These are phyloP conservation scores for Calliopum simillimum DNA, from an alignment of 2,888 invertebrate species.

Conservation along the genomic window DNA sequence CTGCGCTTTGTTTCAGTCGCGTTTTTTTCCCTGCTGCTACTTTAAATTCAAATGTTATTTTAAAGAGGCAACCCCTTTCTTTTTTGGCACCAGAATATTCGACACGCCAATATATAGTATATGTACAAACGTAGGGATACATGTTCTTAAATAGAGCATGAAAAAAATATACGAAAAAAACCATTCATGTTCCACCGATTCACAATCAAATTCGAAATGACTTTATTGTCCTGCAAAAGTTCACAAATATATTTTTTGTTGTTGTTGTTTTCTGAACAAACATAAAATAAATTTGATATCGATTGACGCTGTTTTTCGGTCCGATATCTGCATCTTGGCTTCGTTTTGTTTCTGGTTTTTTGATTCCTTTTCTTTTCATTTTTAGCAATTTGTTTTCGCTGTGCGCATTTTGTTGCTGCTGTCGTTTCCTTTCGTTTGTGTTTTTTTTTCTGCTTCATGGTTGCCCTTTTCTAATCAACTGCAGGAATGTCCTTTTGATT, in stretches of 20 bases:
- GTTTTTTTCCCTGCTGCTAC: background rate
- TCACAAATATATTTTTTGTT: constrained; percentile 1
- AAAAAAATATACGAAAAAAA: background rate
- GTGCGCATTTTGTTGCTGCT: background rate
- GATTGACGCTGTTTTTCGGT: constrained; percentile 3
- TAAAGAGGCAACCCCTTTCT: background rate
- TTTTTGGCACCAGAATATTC: too few relatives aligned
- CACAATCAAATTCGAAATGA: constrained; percentile 7
- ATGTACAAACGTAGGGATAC: too few relatives aligned
- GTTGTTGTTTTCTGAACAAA: background rate
- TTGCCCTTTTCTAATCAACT: constrained; percentile 34
- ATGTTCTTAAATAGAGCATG: background rate
- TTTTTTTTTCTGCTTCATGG: background rate
- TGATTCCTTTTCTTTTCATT: background rate
- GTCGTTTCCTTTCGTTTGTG: background rate
- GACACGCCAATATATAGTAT: too few relatives aligned
- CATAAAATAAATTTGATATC: constrained; percentile 13
- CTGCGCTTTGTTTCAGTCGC: constrained; percentile 2
- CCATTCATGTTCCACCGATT: constrained; percentile 5
- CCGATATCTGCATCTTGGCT: constrained; percentile 20
- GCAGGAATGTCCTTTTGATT: constrained; percentile 28
- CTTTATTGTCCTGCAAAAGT: constrained; percentile 5
- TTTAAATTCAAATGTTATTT: too few relatives aligned
- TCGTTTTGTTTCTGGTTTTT: background rate
- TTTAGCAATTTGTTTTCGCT: background rate